Evolutionary conservation across 2,888 invertebrate genomes (phyloP).

Genomic region (Drosophila tanythrix): DNA sequence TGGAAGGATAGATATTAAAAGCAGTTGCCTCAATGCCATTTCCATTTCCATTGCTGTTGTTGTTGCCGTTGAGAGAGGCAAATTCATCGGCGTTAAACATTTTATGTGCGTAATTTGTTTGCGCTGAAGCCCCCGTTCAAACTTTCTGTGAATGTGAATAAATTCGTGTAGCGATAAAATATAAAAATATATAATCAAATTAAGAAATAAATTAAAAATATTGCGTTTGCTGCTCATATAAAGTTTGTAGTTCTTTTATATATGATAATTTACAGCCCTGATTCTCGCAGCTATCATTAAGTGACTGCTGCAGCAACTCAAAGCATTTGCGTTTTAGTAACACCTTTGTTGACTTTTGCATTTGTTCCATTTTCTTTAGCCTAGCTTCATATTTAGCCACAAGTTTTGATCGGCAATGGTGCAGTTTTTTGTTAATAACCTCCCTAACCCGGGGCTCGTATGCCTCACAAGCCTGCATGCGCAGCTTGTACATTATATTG

Average conservation of each 20-base stretch:
- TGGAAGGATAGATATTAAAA: conserved; percentile 21
- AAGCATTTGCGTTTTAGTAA: conserved; percentile 52
- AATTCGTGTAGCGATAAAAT: not conserved
- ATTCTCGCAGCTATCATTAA: conserved; percentile 13
- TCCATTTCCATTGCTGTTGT: conserved; percentile 44
- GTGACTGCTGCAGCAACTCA: conserved; percentile 25
- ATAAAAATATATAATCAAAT: conserved; percentile 23
- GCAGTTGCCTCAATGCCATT: conserved; percentile 43
- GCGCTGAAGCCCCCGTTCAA: conserved; percentile 39
- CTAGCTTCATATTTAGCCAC: conserved; percentile 39
- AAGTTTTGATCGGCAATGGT: conserved; percentile 16
- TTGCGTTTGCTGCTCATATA: conserved; percentile 36
- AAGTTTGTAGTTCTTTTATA: conserved; percentile 38
- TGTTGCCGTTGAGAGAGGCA: conserved; percentile 61
- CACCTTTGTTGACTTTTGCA: not conserved
- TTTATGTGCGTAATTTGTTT: conserved; percentile 49
- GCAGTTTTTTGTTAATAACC: conserved; percentile 8
- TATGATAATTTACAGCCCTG: conserved; percentile 17
- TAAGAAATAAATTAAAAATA: conserved; percentile 12
- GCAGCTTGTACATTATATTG: conserved; percentile 25
- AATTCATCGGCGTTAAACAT: conserved; percentile 69
- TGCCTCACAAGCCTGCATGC: conserved; percentile 6
- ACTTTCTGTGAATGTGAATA: conserved; percentile 71
- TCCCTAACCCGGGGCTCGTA: not conserved
- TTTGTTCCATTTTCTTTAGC: conserved; percentile 9